Percentiles rank a stretch among this genome's conserved stretches.
These are phyloP conservation scores for Gymnosoma rotundatum DNA, from an alignment of 2,888 invertebrate species.

Conservation along the genomic window DNA sequence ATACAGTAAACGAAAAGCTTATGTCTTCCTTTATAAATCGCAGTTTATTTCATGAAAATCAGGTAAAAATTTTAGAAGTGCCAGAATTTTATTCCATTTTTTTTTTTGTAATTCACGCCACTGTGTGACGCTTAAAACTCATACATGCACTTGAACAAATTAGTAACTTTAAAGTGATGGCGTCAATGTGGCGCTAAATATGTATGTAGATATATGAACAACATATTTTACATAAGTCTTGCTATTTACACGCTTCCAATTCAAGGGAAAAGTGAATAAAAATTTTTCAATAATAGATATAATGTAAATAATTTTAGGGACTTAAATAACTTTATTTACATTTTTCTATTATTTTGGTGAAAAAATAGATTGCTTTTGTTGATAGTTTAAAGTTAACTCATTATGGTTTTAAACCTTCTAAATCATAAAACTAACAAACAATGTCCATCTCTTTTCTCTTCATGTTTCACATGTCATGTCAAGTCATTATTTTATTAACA, in stretches of 20 bases:
- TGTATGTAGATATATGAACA: conserved; percentile 44
- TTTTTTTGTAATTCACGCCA: too few relatives aligned
- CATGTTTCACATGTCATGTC: conserved; percentile 31
- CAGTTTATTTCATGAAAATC: too few relatives aligned
- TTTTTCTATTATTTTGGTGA: conserved; percentile 27
- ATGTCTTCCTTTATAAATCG: too few relatives aligned
- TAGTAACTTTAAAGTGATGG: conserved; percentile 46
- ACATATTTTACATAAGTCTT: conserved; percentile 6
- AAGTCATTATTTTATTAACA: conserved; percentile 44
- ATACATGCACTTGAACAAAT: conserved; percentile 45
- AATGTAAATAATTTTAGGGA: conserved; percentile 36
- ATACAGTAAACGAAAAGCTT: too few relatives aligned
- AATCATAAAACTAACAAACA: conserved; percentile 1
- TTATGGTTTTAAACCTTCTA: conserved; percentile 13
- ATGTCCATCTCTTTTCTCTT: conserved; percentile 21
- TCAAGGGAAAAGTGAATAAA: not conserved
- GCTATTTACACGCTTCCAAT: not conserved
- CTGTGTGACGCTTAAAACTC: conserved; percentile 56
- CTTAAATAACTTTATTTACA: not conserved
- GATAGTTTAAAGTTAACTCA: conserved; percentile 25
- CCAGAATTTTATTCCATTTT: too few relatives aligned
- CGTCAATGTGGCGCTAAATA: conserved; percentile 66
- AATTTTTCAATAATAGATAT: conserved; percentile 13
- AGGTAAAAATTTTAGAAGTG: too few relatives aligned
- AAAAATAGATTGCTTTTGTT: conserved; percentile 9